Percentiles rank a stretch among this genome's conserved stretches.
phyloP scores from a whole-genome alignment of 2,888 invertebrate genomes.

The Brachynemurus nebulosus region DNA sequence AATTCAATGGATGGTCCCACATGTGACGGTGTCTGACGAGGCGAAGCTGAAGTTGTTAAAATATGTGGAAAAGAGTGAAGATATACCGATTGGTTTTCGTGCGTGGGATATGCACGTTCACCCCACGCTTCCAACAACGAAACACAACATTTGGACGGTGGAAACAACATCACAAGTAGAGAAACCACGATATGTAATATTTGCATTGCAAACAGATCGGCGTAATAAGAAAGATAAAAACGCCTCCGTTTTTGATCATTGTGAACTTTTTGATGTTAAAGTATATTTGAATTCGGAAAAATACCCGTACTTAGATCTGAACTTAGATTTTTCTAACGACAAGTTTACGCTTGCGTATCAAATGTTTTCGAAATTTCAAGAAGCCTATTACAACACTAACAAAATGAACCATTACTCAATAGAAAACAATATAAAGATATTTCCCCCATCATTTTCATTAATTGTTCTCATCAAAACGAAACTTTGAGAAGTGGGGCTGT shows the following conservation, averaged over 20 bases:
- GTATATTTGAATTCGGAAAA: background rate
- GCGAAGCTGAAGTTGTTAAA: background rate
- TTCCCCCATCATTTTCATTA: too few species aligned
- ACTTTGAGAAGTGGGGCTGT: too few species aligned
- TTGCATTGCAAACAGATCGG: background rate
- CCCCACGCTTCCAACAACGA: background rate
- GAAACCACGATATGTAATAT: background rate
- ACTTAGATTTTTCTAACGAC: background rate
- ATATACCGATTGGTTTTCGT: background rate
- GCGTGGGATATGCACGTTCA: background rate
- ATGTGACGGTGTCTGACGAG: background rate
- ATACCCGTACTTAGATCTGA: background rate
- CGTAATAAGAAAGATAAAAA: background rate
- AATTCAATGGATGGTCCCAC: background rate
- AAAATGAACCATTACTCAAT: too few species aligned
- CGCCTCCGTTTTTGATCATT: background rate
- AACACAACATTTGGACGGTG: background rate
- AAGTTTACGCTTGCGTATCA: background rate
- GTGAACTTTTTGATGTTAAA: background rate
- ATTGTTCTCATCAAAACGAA: too few species aligned
- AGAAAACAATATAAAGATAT: too few species aligned
- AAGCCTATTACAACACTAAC: background rate
- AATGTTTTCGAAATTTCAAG: background rate
- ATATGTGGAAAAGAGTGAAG: slow-evolving; percentile 1
- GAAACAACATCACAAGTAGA: background rate